phyloP scores from a whole-genome alignment of 2,888 invertebrate species.

The Eilema griseolum region DNA sequence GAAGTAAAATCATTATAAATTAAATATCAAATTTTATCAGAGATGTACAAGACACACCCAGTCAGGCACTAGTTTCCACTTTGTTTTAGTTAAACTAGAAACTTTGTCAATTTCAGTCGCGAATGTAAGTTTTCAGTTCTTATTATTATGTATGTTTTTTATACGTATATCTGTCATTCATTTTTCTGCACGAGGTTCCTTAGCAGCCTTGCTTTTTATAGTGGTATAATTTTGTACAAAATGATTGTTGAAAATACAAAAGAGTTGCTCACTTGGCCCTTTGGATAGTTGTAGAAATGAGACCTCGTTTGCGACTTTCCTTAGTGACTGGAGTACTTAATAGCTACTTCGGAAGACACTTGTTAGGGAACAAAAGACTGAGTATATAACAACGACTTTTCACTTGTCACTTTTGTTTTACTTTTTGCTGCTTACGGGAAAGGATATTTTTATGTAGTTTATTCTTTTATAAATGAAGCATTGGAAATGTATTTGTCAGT shows the following conservation, averaged over 20 bases:
- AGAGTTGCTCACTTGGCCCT: constrained; percentile 49
- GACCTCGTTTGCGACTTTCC: constrained; percentile 48
- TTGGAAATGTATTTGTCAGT: neutral
- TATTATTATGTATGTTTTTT: constrained; percentile 25
- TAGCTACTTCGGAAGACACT: constrained; percentile 63
- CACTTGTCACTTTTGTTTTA: constrained; percentile 40
- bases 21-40: constrained; percentile 10
- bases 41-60: constrained; percentile 9
- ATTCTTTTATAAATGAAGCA: neutral
- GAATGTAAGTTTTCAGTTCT: constrained; percentile 7
- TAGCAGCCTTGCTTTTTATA: constrained; percentile 31
- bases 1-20: neutral
- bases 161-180: constrained; percentile 16
- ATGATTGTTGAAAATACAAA: constrained; percentile 49
- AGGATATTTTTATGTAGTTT: neutral
- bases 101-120: constrained; percentile 19
- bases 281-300: constrained; percentile 45
- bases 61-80: constrained; percentile 24
- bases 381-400: constrained; percentile 38
- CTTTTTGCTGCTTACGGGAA: constrained; percentile 15
- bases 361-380: constrained; percentile 53
- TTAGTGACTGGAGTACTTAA: constrained; percentile 62
- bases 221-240: constrained; percentile 51
- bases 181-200: constrained; percentile 24
- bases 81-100: constrained; percentile 10